Evolutionary conservation across 1,140 invertebrate species (phyloP).

Genomic region (Platyscapa corneri): DNA sequence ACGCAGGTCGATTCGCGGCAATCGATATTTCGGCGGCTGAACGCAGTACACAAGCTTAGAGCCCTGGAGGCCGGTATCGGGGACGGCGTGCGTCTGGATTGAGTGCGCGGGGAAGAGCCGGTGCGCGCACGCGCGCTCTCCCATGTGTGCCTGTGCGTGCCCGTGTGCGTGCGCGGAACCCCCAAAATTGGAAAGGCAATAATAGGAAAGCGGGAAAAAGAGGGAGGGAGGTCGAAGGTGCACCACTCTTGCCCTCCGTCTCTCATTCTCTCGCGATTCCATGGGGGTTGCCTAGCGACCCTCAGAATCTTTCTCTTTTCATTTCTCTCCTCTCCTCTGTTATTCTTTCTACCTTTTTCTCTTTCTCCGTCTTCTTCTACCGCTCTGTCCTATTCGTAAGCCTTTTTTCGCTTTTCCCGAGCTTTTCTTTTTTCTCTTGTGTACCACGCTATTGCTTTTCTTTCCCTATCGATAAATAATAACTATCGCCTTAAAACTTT

Average conservation of each 20-base stretch:
- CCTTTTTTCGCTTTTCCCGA: neutral
- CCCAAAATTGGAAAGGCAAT: constrained; percentile 72
- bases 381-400: neutral
- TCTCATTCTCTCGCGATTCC: constrained; percentile 43
- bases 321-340: constrained; percentile 41
- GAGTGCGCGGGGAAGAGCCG: neutral
- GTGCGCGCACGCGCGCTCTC: neutral
- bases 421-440: neutral
- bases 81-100: neutral
- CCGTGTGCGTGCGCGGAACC: constrained; percentile 54
- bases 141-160: neutral
- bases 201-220: constrained; percentile 54
- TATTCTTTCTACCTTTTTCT: constrained; percentile 52
- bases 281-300: constrained; percentile 72
- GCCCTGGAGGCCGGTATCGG: constrained; percentile 46
- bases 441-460: too few species aligned
- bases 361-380: constrained; percentile 4
- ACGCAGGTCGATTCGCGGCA: constrained; percentile 16
- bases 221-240: neutral
- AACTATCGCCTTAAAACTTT: constrained; percentile 8
- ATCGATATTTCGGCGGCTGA: constrained; percentile 42
- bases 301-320: constrained; percentile 43
- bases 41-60: constrained; percentile 18
- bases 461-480: constrained; percentile 24
- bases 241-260: constrained; percentile 53